Base-by-base conservation (phyloP, 2,888 invertebrate genomes). In the Tetrapedia diversipes region DNA sequence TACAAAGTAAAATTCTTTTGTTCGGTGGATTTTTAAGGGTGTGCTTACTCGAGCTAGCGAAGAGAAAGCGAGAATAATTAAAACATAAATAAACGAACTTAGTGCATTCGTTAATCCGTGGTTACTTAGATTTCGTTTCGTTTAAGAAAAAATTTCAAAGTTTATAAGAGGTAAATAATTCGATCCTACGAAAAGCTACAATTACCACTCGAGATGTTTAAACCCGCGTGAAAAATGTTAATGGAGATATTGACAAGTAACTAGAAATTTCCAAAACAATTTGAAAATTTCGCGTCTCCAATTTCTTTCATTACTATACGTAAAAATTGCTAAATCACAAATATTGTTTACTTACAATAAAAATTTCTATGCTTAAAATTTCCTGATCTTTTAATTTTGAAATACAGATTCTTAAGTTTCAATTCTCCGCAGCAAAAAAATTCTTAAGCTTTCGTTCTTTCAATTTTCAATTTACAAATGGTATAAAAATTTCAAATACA, bases 1-100 rank as follows among this genome's bases (percentile, higher is more conserved):
- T 72, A 68, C 47, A 24, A 54, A 73, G 72, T 57, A 43, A 59
- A 76, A 51, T 57, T 65, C 37, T 75, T 67, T 27, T 45, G 29
- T 11, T 45, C 32, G 32, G 24, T 16, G 19, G n/a, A 67, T 57
- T 76, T 76, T 77, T 57, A 67, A 76, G 66, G 51, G 67, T 27
- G 22, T 34, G 41, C 66, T 73, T 66, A 61, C 49, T 37, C 76
- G 39, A 10, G 14, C 49, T 22, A 8, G 22, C 61, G 75, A 34
- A 59, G 37, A 32, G 61, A 49, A 37, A 47, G 37, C 54, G 66
- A 34, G 67, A 67, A 63, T 77, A 77, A 77, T 76, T 76, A 77
- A 63, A 74, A 63, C 67, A 39, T 63, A 54, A 75, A 77, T 75
- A 75, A 77, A 74, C 54, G 60, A 60, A 76, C 54, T 34, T 51